Conservation (phyloP, 2,888 invertebrate genomes). For the Drosophila percnosoma region DNA sequence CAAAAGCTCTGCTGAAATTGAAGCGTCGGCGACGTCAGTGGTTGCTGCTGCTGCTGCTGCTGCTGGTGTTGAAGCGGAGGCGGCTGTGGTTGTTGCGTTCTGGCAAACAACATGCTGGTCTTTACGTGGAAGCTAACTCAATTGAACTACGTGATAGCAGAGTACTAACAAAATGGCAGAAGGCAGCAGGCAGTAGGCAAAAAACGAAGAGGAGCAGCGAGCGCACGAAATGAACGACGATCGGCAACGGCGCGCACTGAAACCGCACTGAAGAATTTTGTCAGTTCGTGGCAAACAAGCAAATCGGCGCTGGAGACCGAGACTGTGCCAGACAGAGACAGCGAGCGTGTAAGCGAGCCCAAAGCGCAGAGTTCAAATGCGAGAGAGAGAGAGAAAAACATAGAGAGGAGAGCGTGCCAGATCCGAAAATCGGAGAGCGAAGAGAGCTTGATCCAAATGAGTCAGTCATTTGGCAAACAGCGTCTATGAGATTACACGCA, state of each 20-base stretch:
- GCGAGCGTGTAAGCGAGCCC: constrained; percentile 33
- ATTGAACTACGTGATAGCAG: constrained; percentile 16
- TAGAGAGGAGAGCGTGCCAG: constrained; percentile 7
- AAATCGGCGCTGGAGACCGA: constrained; percentile 37
- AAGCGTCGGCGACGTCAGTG: constrained; percentile 51
- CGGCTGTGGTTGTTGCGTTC: constrained; percentile 63
- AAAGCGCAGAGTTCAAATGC: constrained; percentile 39
- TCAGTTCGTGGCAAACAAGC: constrained; percentile 37
- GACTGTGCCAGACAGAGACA: constrained; percentile 9
- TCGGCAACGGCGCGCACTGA: constrained; percentile 68
- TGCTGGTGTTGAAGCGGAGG: constrained; percentile 45
- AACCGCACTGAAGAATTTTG: constrained; percentile 78
- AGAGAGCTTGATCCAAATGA: constrained; percentile 50
- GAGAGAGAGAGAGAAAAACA: constrained; percentile 16
- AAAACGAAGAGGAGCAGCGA: constrained; percentile 52
- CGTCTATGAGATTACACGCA: constrained; percentile 1
- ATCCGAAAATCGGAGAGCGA: constrained; percentile 20
- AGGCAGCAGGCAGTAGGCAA: constrained; percentile 16
- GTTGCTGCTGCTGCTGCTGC: constrained; percentile 37
- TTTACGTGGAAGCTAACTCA: constrained; percentile 53
- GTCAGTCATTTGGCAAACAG: constrained; percentile 46
- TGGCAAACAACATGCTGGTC: constrained; percentile 72
- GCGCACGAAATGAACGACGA: constrained; percentile 70
- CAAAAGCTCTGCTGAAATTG: constrained; percentile 64
- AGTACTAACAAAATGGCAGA: constrained; percentile 55